phyloP scores from a whole-genome alignment of 2,888 invertebrate genomes.

The Punctoribates punctum region DNA sequence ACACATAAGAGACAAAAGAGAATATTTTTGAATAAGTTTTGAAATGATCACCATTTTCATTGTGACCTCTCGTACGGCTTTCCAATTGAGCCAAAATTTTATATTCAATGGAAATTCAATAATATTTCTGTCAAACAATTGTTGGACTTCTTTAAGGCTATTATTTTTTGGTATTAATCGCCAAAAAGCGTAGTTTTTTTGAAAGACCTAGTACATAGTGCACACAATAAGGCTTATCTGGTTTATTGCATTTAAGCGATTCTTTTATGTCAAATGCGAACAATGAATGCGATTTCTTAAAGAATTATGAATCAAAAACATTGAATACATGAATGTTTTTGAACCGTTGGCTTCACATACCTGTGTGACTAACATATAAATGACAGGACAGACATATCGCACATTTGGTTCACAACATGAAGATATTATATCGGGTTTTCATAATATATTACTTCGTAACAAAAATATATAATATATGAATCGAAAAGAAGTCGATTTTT shows the following conservation, averaged over 20 bases:
- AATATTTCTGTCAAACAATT: no score
- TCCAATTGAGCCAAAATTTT: no score
- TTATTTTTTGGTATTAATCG: no score
- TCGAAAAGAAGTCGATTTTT: not conserved
- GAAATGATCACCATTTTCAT: constrained; percentile 23
- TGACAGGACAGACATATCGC: not conserved
- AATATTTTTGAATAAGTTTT: not conserved
- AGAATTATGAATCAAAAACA: not conserved
- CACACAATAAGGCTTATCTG: not conserved
- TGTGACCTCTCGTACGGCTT: constrained; percentile 9
- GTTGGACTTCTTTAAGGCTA: no score
- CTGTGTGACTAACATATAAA: not conserved
- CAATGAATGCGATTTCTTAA: no score
- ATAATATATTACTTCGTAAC: no score
- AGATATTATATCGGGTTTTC: not conserved
- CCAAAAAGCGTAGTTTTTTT: no score
- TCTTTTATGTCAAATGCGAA: no score
- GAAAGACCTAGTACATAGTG: no score
- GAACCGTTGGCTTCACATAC: not conserved
- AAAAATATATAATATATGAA: no score
- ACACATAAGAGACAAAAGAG: not conserved
- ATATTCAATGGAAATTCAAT: no score
- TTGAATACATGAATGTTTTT: not conserved
- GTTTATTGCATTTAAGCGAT: not conserved
- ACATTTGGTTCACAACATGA: not conserved